Evolutionary conservation across 2,113 vertebrate genomes (phyloP).

Genomic region (Epinephelus fuscoguttatus): DNA sequence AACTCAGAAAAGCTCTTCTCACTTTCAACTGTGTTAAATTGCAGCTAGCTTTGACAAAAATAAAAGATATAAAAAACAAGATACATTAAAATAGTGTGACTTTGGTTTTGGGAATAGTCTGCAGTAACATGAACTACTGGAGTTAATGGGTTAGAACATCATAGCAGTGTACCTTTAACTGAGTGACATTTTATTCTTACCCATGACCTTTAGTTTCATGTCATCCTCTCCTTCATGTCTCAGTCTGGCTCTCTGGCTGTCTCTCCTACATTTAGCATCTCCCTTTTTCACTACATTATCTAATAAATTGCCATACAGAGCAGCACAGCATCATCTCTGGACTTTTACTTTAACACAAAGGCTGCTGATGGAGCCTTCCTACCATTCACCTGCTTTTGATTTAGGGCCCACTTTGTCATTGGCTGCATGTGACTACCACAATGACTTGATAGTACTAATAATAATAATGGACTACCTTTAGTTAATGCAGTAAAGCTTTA

Average conservation of each 20-base stretch:
- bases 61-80: background rate
- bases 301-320: conserved; percentile 34
- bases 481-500: background rate
- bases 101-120: background rate
- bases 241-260: conserved; percentile 19
- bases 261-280: conserved; percentile 17
- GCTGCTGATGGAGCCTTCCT: conserved; percentile 25
- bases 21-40: background rate
- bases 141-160: background rate
- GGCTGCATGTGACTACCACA: background rate
- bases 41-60: background rate
- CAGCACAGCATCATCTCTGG: conserved; percentile 38
- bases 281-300: conserved; percentile 18
- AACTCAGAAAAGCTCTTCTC: background rate
- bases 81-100: background rate
- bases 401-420: conserved; percentile 22
- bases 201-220: conserved; percentile 57
- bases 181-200: conserved; percentile 28
- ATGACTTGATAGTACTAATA: background rate
- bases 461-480: background rate
- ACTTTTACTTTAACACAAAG: conserved; percentile 41
- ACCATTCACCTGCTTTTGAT: conserved; percentile 17
- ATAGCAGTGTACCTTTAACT: background rate
- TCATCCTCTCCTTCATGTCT: conserved; percentile 38
- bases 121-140: background rate